Base-by-base conservation (phyloP, 2,888 invertebrate species). In the Tholera decimalis region DNA sequence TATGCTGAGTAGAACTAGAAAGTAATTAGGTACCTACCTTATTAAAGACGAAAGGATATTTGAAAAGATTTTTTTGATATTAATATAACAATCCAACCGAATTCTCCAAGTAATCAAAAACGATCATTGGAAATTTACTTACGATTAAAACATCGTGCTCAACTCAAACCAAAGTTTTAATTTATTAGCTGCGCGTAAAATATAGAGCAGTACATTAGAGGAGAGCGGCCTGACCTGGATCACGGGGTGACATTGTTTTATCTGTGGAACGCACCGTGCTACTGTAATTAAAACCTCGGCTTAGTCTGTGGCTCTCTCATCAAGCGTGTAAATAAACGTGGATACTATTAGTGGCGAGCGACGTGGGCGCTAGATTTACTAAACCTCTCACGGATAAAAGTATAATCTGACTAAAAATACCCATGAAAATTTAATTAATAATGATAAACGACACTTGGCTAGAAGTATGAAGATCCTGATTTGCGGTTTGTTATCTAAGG, bases 231-330 rank as follows among this genome's bases (percentile, higher is more conserved):
- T 87, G 89, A 89, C 88, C 89, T 86, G 86, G 81, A 88, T 87
- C 79, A 79, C 76, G 69, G 53, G 73, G 80, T 60, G 77, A 80
- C 82, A 79, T 76, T 85, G 88, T 87, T 88, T 85, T 86, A 85
- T 85, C 79, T 82, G 76, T 71, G 76, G 79, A 77, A 83, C 80
- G 79, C 85, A 83, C 83, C 72, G 77, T 75, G 79, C 83, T 69
- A 58, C 73, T 68, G 86, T 87, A 88, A 89, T 89, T 89, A 88
- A 89, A 89, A 83, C 78, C 84, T 79, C 77, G 71, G 83, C 71
- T 75, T 75, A 79, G 70, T 61, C 77, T 77, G 80, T 69, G 84
- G 78, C 75, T 64, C 57, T 62, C 75, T 84, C 85, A 80, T 83
- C 82, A 77, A 77, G 77, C 66, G 78, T 59, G 78, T 80, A 83